Percentiles rank a stretch among this genome's conserved stretches.
These are phyloP conservation scores for Pardalotus punctatus DNA, from an alignment of 2,113 vertebrate genomes.

Conservation along the genomic window DNA sequence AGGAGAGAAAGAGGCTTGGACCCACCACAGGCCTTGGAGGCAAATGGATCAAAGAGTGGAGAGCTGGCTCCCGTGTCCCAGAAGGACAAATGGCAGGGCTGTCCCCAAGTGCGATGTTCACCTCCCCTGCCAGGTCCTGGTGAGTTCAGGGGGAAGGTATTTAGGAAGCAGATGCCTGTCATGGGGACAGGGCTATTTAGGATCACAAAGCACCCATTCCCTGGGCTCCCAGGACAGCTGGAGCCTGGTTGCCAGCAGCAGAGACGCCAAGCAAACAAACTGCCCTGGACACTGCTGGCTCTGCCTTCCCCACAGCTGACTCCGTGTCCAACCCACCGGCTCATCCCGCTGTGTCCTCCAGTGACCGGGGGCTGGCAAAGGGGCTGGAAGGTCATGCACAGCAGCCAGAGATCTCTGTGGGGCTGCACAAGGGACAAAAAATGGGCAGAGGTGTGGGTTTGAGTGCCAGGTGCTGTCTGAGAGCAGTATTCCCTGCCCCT, in stretches of 20 bases:
- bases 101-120: neutral
- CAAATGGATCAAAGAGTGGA: neutral
- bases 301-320: neutral
- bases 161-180: neutral
- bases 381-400: neutral
- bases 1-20: neutral
- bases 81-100: neutral
- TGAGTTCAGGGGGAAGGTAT: slow-evolving; percentile 42
- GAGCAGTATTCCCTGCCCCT: neutral
- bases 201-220: neutral
- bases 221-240: neutral
- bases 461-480: neutral
- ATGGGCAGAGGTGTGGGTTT: neutral
- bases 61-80: neutral
- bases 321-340: fast-evolving
- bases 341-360: neutral
- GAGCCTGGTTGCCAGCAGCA: neutral
- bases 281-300: neutral
- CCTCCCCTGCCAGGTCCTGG: neutral
- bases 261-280: neutral
- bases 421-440: neutral
- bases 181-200: neutral
- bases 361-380: neutral
- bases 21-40: neutral
- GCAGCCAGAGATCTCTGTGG: neutral